Conservation (phyloP, 2,113 vertebrate species). For the Canis aureus region DNA sequence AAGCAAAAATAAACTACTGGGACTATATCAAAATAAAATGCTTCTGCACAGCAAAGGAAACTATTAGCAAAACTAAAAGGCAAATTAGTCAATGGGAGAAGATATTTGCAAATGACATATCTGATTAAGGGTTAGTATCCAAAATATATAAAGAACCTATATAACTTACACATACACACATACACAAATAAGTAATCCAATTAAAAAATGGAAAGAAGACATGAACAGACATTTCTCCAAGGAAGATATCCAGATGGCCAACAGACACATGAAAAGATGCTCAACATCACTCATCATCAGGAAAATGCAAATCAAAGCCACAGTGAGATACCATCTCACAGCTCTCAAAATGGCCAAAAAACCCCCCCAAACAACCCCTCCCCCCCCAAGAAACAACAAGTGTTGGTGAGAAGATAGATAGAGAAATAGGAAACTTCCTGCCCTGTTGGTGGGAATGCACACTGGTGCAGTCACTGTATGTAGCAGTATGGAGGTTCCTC, state of each 20-base stretch:
- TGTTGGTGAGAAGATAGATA: not conserved
- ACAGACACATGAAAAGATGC: not conserved
- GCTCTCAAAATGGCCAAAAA: not conserved
- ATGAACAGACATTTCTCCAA: not conserved
- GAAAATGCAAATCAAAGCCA: not conserved
- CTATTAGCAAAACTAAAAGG: not conserved
- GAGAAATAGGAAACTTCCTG: not conserved
- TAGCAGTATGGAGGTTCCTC: not conserved
- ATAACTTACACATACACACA: not conserved
- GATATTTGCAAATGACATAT: not conserved
- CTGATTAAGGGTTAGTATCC: not conserved
- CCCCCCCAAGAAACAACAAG: not conserved
- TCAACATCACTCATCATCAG: not conserved
- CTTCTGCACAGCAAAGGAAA: not conserved
- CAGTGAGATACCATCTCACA: not conserved
- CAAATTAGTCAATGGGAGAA: not conserved
- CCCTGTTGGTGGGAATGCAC: no score
- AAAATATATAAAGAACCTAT: not conserved
- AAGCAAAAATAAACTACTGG: not conserved
- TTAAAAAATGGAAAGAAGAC: not conserved
- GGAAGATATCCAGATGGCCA: not conserved
- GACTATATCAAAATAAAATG: not conserved
- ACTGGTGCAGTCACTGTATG: not conserved
- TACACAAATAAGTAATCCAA: not conserved
- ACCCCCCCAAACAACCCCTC: not conserved